Percentiles rank a stretch among this genome's conserved stretches.
Evolutionary conservation across 2,888 invertebrate species (phyloP).

Genomic region (Pherbina coryleti): DNA sequence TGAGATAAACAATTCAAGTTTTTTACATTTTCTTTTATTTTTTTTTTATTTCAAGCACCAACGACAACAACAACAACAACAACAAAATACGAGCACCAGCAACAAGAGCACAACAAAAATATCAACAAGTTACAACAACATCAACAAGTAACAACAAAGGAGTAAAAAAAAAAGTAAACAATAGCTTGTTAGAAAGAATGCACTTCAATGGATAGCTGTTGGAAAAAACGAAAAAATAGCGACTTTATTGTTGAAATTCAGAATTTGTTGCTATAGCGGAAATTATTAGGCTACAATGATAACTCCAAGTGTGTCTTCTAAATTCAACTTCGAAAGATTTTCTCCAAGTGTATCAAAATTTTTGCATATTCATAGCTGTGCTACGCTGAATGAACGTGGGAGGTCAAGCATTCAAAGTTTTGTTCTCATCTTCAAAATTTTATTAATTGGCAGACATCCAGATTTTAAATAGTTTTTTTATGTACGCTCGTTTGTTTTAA

Average conservation of each 20-base stretch:
- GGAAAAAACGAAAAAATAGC: neutral
- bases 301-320: no score
- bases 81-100: no score
- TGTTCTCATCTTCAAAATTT: slow-evolving; percentile 55
- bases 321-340: neutral
- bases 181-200: neutral
- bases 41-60: neutral
- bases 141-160: neutral
- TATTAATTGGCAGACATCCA: slow-evolving; percentile 69
- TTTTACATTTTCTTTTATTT: no score
- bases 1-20: slow-evolving; percentile 27
- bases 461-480: slow-evolving; percentile 53
- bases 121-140: neutral
- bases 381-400: slow-evolving; percentile 11
- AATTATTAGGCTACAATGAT: neutral
- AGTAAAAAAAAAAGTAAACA: slow-evolving; percentile 9
- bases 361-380: neutral
- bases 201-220: neutral
- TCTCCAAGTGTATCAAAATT: neutral
- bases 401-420: slow-evolving; percentile 58
- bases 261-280: neutral
- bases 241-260: neutral
- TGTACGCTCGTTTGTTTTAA: neutral
- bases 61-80: neutral
- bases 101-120: neutral